Conservation (phyloP, 2,797 vertebrate species). For the Chloroceryle inda region DNA sequence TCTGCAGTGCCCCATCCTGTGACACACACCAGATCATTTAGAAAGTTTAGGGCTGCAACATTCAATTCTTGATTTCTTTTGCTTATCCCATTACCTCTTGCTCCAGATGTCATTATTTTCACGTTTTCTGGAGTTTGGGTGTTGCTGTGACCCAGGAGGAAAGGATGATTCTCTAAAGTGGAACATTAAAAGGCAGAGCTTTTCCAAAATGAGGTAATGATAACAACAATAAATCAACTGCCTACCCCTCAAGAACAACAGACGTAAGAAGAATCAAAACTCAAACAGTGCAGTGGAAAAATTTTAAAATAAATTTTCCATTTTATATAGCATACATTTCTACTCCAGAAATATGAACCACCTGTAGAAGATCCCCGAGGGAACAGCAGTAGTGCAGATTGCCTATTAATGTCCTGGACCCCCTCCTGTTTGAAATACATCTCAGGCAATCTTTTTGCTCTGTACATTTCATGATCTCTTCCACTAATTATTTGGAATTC, state of each 20-base stretch:
- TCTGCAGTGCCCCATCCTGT: background rate
- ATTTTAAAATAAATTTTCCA: slow-evolving; percentile 81
- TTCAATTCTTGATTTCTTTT: background rate
- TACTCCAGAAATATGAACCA: slow-evolving; percentile 84
- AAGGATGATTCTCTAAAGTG: background rate
- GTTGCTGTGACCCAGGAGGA: background rate
- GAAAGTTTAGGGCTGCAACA: background rate
- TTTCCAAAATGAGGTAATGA: slow-evolving; percentile 16
- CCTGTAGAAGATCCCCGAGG: slow-evolving; percentile 79
- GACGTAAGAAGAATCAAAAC: slow-evolving; percentile 53
- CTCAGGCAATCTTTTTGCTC: slow-evolving; percentile 48
- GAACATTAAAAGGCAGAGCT: background rate
- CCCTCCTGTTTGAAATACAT: slow-evolving; percentile 72
- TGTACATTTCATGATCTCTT: slow-evolving; percentile 77
- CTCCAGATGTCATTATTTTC: background rate
- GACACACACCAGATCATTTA: background rate
- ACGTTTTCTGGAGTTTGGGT: background rate
- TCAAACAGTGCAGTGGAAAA: slow-evolving; percentile 77
- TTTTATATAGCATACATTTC: slow-evolving; percentile 80
- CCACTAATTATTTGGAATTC: slow-evolving; percentile 85
- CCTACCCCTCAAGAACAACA: background rate
- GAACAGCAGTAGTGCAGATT: slow-evolving; percentile 75
- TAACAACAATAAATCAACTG: slow-evolving; percentile 25
- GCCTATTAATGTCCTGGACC: slow-evolving; percentile 72
- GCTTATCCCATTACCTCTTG: background rate